A percentile compares a stretch with the other conserved stretches of the same genome.
phyloP scores from a whole-genome alignment of 2,888 invertebrate species.

The Drosophila melanocephala region DNA sequence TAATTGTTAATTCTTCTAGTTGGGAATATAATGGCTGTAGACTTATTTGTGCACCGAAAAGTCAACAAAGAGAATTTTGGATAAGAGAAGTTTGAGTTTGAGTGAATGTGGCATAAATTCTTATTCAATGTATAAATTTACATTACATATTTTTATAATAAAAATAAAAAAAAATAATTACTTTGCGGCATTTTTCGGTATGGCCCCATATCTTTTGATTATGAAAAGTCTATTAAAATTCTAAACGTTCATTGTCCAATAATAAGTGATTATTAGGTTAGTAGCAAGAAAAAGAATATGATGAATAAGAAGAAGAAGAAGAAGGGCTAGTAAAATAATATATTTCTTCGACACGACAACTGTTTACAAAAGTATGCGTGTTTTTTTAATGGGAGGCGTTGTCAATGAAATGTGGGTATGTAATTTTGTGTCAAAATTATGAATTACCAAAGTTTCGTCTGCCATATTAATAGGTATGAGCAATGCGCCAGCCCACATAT shows the following conservation, averaged over 20 bases:
- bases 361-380: constrained; percentile 2
- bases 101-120: neutral
- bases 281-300: neutral
- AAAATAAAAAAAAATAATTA: neutral
- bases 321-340: neutral
- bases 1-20: neutral
- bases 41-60: neutral
- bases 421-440: constrained; percentile 48
- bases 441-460: constrained; percentile 55
- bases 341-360: neutral
- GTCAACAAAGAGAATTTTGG: neutral
- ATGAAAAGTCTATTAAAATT: neutral
- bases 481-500: constrained; percentile 23
- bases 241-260: neutral
- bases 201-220: neutral
- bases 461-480: constrained; percentile 64
- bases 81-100: neutral
- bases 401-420: constrained; percentile 44
- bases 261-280: neutral
- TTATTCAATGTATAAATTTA: neutral
- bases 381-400: constrained; percentile 18
- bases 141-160: neutral
- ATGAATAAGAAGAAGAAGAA: neutral
- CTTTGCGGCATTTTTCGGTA: neutral
- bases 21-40: neutral